These are phyloP conservation scores for Psammodynastes pulverulentus DNA, from an alignment of 2,113 vertebrate genomes.

Conservation along the genomic window DNA sequence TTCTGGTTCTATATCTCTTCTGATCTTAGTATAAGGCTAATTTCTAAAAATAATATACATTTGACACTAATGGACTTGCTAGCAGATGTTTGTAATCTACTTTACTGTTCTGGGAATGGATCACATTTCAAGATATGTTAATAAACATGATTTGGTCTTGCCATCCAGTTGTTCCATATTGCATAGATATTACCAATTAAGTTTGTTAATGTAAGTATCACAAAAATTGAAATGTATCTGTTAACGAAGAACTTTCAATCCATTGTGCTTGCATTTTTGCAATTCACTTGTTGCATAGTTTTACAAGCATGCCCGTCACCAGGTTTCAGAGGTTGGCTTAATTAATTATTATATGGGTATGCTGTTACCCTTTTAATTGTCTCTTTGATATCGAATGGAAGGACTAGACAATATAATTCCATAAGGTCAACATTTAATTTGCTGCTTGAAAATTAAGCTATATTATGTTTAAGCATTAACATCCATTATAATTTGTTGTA, in stretches of 20 bases:
- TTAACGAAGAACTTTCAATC: neutral
- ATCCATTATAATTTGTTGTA: neutral
- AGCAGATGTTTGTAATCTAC: neutral
- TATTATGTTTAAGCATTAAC: neutral
- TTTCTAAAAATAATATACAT: neutral
- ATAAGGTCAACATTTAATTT: neutral
- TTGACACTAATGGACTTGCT: neutral
- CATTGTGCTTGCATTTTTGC: neutral
- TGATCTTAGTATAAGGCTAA: neutral
- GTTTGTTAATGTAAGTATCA: neutral
- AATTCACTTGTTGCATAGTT: neutral
- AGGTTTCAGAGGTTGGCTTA: neutral
- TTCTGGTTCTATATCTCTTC: neutral
- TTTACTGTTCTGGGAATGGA: neutral
- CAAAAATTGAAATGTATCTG: neutral
- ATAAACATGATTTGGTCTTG: neutral
- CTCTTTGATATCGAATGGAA: neutral
- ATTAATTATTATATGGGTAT: neutral
- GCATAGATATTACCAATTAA: neutral
- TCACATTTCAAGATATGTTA: neutral
- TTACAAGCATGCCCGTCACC: neutral
- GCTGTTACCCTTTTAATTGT: neutral
- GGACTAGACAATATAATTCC: neutral
- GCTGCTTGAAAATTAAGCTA: neutral
- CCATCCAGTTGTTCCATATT: neutral